Conservation (phyloP, 2,113 vertebrate species). For the Collichthys lucidus region DNA sequence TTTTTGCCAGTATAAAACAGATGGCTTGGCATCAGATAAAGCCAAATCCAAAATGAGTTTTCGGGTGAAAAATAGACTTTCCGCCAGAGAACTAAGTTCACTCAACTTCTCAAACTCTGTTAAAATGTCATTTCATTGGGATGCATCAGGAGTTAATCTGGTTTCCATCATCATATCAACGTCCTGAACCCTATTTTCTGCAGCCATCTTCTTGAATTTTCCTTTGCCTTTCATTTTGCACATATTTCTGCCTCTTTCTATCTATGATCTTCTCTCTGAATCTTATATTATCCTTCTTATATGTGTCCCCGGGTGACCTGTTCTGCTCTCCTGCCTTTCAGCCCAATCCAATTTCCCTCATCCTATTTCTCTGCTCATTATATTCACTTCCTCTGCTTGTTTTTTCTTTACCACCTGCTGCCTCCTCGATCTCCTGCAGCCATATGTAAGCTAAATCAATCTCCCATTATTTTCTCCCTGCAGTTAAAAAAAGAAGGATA, state of each 20-base stretch:
- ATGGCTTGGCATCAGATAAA: conserved; percentile 16
- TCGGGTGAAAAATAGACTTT: conserved; percentile 12
- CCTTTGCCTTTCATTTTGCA: neutral
- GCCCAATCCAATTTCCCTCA: conserved; percentile 2
- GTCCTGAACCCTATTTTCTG: conserved; percentile 3
- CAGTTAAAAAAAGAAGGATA: neutral
- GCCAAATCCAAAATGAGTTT: conserved; percentile 42
- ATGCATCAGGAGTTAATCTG: neutral
- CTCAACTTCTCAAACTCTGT: neutral
- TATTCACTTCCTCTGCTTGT: neutral
- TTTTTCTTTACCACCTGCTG: conserved; percentile 10
- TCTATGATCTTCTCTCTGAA: conserved; percentile 6
- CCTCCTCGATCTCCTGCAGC: conserved; percentile 6
- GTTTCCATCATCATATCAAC: neutral
- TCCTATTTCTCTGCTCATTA: conserved; percentile 13
- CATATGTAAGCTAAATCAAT: conserved; percentile 7
- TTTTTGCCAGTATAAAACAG: conserved; percentile 36
- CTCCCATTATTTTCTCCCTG: neutral
- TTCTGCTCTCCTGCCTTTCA: conserved; percentile 15
- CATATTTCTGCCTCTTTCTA: neutral
- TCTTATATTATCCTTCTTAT: conserved; percentile 5
- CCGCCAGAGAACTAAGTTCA: neutral
- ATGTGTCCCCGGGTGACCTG: neutral
- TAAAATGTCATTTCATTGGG: neutral
- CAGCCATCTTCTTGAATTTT: neutral